Conservation (phyloP, 1,140 invertebrate genomes). For the Bombyx mandarina region DNA sequence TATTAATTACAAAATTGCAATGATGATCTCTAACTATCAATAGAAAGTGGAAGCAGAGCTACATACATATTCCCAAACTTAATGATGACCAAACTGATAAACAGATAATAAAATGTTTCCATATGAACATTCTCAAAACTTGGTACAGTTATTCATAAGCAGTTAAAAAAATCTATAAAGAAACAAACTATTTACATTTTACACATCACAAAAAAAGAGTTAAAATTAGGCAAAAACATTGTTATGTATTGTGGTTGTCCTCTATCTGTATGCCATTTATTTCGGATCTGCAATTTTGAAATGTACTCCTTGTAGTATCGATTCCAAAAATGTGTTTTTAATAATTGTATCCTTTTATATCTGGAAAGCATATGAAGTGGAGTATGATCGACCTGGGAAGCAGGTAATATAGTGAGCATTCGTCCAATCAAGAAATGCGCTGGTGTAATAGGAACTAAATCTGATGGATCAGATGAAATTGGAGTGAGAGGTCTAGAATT, state of each 20-base stretch:
- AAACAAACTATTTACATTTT: neutral
- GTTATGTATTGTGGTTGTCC: neutral
- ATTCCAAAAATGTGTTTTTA: conserved; percentile 12
- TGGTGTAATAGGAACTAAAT: neutral
- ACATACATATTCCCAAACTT: no score
- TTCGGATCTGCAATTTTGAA: conserved; percentile 1
- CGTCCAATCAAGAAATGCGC: conserved; percentile 2
- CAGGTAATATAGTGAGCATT: neutral
- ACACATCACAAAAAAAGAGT: neutral
- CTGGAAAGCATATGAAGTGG: neutral
- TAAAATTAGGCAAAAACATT: no score
- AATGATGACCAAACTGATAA: no score
- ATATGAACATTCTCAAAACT: neutral
- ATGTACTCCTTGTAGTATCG: conserved; percentile 12
- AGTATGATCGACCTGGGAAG: neutral
- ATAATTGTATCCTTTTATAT: conserved; percentile 4
- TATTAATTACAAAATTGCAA: no score
- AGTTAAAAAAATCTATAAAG: neutral
- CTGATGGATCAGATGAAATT: neutral
- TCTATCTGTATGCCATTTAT: no score
- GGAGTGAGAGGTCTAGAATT: conserved; percentile 1
- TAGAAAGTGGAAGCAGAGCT: no score
- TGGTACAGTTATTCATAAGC: neutral
- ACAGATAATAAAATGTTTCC: neutral
- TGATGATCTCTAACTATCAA: no score